These are phyloP conservation scores for Cotesia vestalis DNA, from an alignment of 1,140 invertebrate species.

Conservation along the genomic window DNA sequence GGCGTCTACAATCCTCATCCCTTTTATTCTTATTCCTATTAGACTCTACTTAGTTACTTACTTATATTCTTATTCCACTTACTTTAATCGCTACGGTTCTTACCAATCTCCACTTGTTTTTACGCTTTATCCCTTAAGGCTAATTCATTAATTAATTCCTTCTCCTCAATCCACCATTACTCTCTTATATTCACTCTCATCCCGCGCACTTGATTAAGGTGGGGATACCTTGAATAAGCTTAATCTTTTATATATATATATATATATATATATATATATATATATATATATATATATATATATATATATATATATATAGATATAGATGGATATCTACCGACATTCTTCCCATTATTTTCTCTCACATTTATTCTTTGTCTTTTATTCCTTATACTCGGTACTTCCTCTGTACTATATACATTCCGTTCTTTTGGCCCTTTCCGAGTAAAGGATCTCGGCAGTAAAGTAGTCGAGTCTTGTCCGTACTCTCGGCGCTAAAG, in stretches of 20 bases:
- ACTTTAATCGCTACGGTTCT: slow-evolving; percentile 61
- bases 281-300: neutral
- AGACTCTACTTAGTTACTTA: slow-evolving; percentile 57
- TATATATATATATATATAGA: neutral
- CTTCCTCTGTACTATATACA: slow-evolving; percentile 27
- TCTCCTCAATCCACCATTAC: slow-evolving; percentile 36
- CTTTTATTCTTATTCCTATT: slow-evolving; percentile 32
- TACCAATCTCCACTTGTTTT: slow-evolving; percentile 64
- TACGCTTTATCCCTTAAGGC: slow-evolving; percentile 62
- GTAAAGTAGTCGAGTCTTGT: neutral
- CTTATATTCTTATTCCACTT: slow-evolving; percentile 61
- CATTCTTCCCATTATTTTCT: slow-evolving; percentile 37
- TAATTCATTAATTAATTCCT: slow-evolving; percentile 67
- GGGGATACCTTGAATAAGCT: neutral
- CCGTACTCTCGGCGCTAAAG: slow-evolving; percentile 28
- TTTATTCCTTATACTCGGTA: slow-evolving; percentile 18
- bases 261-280: neutral
- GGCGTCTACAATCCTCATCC: slow-evolving; percentile 32
- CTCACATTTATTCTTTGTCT: slow-evolving; percentile 42
- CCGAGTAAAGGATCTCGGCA: neutral
- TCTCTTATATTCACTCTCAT: slow-evolving; percentile 15
- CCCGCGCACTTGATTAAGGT: neutral
- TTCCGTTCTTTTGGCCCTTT: slow-evolving; percentile 28
- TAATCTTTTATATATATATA: neutral
- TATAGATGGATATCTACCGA: neutral